phyloP scores from a whole-genome alignment of 2,113 vertebrate species.

The Toxotes chatareus region DNA sequence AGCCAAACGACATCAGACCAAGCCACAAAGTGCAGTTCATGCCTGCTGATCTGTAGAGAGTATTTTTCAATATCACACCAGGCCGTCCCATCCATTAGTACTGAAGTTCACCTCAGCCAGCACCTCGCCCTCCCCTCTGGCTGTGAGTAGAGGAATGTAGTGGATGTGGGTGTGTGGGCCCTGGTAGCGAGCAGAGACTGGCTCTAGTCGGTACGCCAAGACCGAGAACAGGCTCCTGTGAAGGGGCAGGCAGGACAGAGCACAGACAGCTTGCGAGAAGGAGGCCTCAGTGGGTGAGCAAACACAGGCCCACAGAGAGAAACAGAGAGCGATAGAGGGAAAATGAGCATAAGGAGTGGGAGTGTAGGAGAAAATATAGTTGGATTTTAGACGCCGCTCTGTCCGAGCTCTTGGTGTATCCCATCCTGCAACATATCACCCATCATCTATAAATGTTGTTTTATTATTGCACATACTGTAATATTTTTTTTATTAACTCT shows the following conservation, averaged over 20 bases:
- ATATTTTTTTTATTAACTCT: constrained; percentile 26
- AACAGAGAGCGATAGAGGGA: constrained; percentile 20
- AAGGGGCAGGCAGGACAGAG: constrained; percentile 44
- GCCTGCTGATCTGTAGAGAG: constrained; percentile 46
- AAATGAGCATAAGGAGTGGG: neutral
- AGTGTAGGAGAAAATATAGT: constrained; percentile 21
- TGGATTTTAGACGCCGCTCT: constrained; percentile 32
- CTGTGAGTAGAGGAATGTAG: constrained; percentile 70
- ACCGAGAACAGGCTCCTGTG: constrained; percentile 45
- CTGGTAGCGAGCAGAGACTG: constrained; percentile 75
- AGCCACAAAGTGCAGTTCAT: constrained; percentile 12
- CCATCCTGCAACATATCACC: constrained; percentile 38
- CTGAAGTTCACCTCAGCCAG: constrained; percentile 53
- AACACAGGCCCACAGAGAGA: constrained; percentile 49
- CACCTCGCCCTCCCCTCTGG: constrained; percentile 68
- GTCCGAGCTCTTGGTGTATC: constrained; percentile 37
- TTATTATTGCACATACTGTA: neutral
- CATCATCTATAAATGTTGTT: constrained; percentile 26
- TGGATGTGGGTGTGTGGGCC: constrained; percentile 69
- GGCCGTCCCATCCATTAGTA: constrained; percentile 44
- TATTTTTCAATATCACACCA: constrained; percentile 20
- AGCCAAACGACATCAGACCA: constrained; percentile 21
- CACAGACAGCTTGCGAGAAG: constrained; percentile 42
- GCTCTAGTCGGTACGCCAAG: constrained; percentile 71
- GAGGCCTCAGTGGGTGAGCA: constrained; percentile 54